A percentile compares a stretch with the other conserved stretches of the same genome.
Evolutionary conservation across 2,888 invertebrate genomes (phyloP).

Genomic region (Meiosimyza decipiens): DNA sequence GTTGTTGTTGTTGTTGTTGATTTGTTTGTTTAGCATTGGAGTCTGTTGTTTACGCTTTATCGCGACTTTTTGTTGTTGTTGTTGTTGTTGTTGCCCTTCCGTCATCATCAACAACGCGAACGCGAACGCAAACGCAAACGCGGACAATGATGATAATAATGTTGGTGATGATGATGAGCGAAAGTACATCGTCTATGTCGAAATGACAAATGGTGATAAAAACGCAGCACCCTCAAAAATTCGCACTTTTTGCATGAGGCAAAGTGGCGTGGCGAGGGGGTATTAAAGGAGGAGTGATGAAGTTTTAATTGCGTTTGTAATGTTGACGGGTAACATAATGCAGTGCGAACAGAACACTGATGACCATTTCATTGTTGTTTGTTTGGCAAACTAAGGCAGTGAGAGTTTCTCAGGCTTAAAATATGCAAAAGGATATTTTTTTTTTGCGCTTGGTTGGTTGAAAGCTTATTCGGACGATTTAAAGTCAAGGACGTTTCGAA

Average conservation of each 20-base stretch:
- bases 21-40: constrained; percentile 43
- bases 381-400: background rate
- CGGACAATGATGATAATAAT: background rate
- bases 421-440: constrained; percentile 39
- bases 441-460: background rate
- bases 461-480: background rate
- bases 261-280: constrained; percentile 10
- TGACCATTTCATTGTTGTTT: constrained; percentile 26
- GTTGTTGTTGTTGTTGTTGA: constrained; percentile 2
- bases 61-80: constrained; percentile 50
- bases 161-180: constrained; percentile 4
- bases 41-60: constrained; percentile 43
- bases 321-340: constrained; percentile 42
- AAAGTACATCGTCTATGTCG: constrained; percentile 12
- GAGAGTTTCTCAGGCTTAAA: constrained; percentile 36
- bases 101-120: background rate
- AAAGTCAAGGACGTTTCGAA: background rate
- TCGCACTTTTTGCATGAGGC: constrained; percentile 5
- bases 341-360: constrained; percentile 32
- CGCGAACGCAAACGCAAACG: background rate
- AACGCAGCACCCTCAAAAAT: constrained; percentile 16
- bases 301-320: constrained; percentile 46
- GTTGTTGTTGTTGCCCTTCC: constrained; percentile 29
- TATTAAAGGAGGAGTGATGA: constrained; percentile 7
- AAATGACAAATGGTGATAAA: constrained; percentile 22